Percentiles rank a stretch among this genome's conserved stretches.
phyloP scores from a whole-genome alignment of 2,797 vertebrate species.

The Ptychadena robeensis region DNA sequence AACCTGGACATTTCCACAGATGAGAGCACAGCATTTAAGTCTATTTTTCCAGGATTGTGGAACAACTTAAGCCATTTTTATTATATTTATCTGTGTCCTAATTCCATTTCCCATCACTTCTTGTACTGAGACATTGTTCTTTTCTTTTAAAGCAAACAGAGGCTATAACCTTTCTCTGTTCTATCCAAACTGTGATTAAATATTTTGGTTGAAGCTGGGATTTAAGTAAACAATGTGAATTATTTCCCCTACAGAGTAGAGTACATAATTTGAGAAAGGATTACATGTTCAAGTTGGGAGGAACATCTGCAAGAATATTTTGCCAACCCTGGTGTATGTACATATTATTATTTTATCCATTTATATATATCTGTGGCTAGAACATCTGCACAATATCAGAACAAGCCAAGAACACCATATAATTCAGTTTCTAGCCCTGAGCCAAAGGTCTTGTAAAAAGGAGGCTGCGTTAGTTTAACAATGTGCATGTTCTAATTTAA shows the following conservation, averaged over 20 bases:
- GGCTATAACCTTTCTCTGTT: no score
- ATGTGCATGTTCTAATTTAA: conserved; percentile 36
- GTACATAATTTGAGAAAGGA: not conserved
- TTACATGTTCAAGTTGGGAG: not conserved
- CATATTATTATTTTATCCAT: not conserved
- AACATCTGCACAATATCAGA: conserved; percentile 1
- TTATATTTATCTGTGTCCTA: no score
- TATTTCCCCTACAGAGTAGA: not conserved
- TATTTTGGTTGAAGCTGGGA: not conserved
- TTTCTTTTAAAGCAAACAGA: no score
- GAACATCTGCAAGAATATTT: not conserved
- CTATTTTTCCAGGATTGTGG: no score
- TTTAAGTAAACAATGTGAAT: not conserved
- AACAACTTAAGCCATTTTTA: no score
- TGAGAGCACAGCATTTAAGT: no score
- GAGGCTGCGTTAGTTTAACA: not conserved
- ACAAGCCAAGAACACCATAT: conserved; percentile 49
- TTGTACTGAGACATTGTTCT: no score
- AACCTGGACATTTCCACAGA: no score
- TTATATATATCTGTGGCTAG: not conserved
- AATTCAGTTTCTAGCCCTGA: conserved; percentile 42
- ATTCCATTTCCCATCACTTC: no score
- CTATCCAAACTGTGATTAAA: no score
- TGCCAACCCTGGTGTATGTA: not conserved
- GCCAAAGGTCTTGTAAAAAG: conserved; percentile 23